Evolutionary conservation across 2,113 vertebrate species (phyloP), one percentile per base, ranked within the genome.

Genomic region (Anolis carolinensis): DNA sequence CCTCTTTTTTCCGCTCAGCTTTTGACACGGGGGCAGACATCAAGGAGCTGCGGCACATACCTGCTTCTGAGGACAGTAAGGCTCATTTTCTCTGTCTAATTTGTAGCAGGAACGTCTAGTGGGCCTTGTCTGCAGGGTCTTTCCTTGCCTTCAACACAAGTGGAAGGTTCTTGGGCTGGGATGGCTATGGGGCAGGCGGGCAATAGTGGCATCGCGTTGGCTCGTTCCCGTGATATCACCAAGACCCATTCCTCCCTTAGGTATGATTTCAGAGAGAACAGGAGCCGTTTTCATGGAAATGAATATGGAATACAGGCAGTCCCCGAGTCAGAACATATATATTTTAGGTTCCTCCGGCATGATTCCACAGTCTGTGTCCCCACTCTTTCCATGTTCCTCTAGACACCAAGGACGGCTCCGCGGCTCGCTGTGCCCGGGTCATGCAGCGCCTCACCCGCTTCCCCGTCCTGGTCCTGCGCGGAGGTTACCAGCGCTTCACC

Each of bases 401-500:
- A 95, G 94, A 55, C 90, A 34, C 86, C 0, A 71, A 23, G 74
- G 86, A 87, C 95, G 96, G 96, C 87, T 87, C 92, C 59, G 96
- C 96, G 0, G 1, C 89, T 18, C 44, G 67, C 4, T 95, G 95
- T 3, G 97, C 96, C 68, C 90, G 82, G 21, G 90, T 86, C 59
- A 86, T 97, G 8, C 88, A 95, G 68, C 83, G 93, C 72, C 82
- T 86, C 4, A 96, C 95, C 65, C 91, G 74, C 9, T 65, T 88
- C 21, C 95, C 97, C 0, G 95, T 98, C 85, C 90, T 88, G 3
- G 14, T 98, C 71, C 92, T 98, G 71, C 95, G n/a, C 70, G 97
- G 97, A 84, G 97, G 97, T 9, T 98, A 96, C 85, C 93, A 87
- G 86, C 72, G 0, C n/a, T 98, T 98, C 88, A 96, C 97, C 6